Evolutionary conservation across 2,888 invertebrate genomes (phyloP), one percentile per base, ranked within the genome.

Genomic region (Leucoptera coffeella): DNA sequence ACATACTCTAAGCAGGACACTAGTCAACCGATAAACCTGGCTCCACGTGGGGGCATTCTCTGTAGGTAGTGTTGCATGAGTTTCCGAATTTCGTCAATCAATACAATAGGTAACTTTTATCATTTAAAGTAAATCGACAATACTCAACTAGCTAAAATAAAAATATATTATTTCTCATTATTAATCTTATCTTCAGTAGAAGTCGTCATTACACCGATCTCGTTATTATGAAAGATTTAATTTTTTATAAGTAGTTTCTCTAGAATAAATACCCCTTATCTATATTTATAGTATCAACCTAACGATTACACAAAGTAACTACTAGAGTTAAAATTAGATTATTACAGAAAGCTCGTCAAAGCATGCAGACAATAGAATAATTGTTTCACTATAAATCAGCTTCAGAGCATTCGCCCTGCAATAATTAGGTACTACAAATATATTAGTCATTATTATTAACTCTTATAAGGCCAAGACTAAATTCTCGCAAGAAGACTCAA

Each of bases 401-500:
- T 51, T 46, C 43, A 58, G 60, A 61, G 57, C 54, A 42, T 39
- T 48, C 45, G 59, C 51, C 62, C 59, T 44, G n/a, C n/a, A n/a
- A n/a, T n/a, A n/a, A 45, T 42, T 49, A 43, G 45, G 50, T 54
- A 42, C 35, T 40, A 47, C 49, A 52, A 58, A 46, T 56, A n/a
- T n/a, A 56, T 53, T 47, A 43, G 42, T 47, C 28, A 23, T 59
- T 60, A 64, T 65, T 67, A 67, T 51, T 61, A 56, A 65, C 59
- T 69, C 54, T 71, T 65, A 71, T 69, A 69, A 69, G 67, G 67
- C 67, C 67, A 67, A 67, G 67, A 64, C 67, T 69, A 67, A 69
- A 69, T 69, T 69, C 67, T 65, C 67, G 65, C 67, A 65, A 64
- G 61, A 62, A 56, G 53, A 61, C 61, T 21, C 12, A 21, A 21